Conservation (phyloP, 2,113 vertebrate genomes). For the Lanius ludovicianus region DNA sequence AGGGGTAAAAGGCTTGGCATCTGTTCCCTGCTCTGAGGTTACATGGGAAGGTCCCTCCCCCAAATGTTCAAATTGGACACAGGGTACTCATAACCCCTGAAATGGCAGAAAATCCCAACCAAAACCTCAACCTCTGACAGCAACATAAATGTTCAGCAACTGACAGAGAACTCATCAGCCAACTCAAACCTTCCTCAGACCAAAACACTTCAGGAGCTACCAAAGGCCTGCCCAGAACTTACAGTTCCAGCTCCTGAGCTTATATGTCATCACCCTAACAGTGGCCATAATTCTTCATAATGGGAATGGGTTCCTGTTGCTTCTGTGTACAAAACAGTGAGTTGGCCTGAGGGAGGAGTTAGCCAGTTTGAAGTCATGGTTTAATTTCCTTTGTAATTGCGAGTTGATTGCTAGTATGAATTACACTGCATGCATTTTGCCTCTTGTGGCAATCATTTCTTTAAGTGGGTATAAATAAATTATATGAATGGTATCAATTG, state of each 20-base stretch:
- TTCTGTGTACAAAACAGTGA: conserved; percentile 55
- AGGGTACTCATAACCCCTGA: too few relatives aligned
- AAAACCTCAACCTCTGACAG: neutral
- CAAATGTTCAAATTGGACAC: rapidly evolving
- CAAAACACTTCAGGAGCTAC: neutral
- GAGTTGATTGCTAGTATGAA: conserved; percentile 70
- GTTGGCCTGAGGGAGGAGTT: conserved; percentile 65
- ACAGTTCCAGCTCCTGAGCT: neutral
- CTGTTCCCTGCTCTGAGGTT: neutral
- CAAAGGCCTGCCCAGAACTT: neutral
- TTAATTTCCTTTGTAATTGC: conserved; percentile 77
- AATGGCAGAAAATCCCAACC: neutral
- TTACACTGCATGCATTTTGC: conserved; percentile 44
- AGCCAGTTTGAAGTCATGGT: conserved; percentile 58
- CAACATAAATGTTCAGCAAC: neutral
- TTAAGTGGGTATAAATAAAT: conserved; percentile 69
- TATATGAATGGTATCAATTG: conserved; percentile 59
- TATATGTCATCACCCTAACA: neutral
- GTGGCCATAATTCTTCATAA: conserved; percentile 53
- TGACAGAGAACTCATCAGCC: neutral
- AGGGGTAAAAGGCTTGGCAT: rapidly evolving
- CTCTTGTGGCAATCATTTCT: conserved; percentile 51
- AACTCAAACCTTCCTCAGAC: neutral
- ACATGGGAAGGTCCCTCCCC: neutral
- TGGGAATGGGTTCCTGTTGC: neutral